Evolutionary conservation across 2,113 vertebrate species (phyloP).

Genomic region (Rhea americana): DNA sequence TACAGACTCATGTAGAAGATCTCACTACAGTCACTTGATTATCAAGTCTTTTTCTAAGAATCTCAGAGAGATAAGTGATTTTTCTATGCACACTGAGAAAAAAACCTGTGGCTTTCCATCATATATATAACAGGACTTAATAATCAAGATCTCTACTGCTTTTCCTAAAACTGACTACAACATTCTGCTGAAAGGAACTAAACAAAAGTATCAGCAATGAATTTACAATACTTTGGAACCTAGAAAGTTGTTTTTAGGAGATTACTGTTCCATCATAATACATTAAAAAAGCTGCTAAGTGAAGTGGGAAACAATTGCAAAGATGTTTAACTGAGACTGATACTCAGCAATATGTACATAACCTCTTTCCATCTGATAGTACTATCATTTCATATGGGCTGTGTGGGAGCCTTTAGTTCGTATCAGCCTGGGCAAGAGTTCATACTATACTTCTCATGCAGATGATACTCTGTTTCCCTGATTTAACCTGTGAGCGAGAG

Average conservation of each 20-base stretch:
- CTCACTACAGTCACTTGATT: accelerated
- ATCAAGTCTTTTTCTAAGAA: constrained; percentile 32
- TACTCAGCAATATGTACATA: neutral
- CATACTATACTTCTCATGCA: neutral
- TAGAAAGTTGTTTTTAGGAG: neutral
- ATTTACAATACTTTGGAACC: neutral
- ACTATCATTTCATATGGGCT: neutral
- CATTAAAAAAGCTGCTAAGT: constrained; percentile 23
- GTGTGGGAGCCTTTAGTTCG: neutral
- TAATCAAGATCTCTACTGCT: neutral
- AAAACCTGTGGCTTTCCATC: neutral
- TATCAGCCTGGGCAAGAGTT: neutral
- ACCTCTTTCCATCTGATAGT: constrained; percentile 4
- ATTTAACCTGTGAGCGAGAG: neutral
- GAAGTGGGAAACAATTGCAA: constrained; percentile 34
- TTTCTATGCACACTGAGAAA: neutral
- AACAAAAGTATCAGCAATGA: neutral
- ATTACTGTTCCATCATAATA: neutral
- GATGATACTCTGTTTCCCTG: neutral
- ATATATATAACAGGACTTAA: neutral
- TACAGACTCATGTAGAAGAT: neutral
- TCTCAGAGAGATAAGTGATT: neutral
- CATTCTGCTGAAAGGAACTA: neutral
- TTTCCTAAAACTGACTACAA: neutral
- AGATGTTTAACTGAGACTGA: constrained; percentile 16